Evolutionary conservation across 2,113 vertebrate genomes (phyloP).

Genomic region (Monopterus albus): DNA sequence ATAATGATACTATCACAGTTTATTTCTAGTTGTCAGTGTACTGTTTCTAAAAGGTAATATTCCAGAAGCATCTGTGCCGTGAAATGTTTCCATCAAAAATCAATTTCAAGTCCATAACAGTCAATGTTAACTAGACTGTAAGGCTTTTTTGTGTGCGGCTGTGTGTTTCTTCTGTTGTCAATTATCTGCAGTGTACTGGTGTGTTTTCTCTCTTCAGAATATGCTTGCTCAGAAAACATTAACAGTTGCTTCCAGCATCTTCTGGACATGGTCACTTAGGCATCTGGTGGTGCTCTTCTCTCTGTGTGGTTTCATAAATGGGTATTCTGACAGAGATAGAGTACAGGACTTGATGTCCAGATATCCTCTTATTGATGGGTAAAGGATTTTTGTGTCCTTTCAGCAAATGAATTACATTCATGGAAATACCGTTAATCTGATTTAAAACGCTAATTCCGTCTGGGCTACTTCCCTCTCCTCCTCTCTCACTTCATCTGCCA

Average conservation of each 20-base stretch:
- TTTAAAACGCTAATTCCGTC: background rate
- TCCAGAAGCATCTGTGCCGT: no score
- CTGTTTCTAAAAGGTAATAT: no score
- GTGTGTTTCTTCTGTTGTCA: background rate
- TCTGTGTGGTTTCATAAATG: constrained; percentile 49
- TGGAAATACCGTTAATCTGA: background rate
- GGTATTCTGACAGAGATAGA: constrained; percentile 54
- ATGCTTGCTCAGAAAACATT: constrained; percentile 17
- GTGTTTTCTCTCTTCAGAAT: constrained; percentile 16
- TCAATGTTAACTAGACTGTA: no score
- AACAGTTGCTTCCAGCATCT: background rate
- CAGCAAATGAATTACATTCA: background rate
- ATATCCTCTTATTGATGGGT: constrained; percentile 88
- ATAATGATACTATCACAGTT: background rate
- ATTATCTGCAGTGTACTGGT: no score
- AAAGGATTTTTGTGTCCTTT: constrained; percentile 28
- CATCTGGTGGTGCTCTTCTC: constrained; percentile 39
- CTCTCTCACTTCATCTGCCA: constrained; percentile 61
- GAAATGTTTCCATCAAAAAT: no score
- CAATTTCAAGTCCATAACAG: no score
- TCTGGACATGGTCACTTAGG: constrained; percentile 9
- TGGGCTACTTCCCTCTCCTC: background rate
- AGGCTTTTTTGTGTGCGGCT: background rate
- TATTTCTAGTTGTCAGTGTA: no score
- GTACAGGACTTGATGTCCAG: constrained; percentile 80